These are phyloP conservation scores for Deilephila porcellus DNA, from an alignment of 2,888 invertebrate species.

Conservation along the genomic window DNA sequence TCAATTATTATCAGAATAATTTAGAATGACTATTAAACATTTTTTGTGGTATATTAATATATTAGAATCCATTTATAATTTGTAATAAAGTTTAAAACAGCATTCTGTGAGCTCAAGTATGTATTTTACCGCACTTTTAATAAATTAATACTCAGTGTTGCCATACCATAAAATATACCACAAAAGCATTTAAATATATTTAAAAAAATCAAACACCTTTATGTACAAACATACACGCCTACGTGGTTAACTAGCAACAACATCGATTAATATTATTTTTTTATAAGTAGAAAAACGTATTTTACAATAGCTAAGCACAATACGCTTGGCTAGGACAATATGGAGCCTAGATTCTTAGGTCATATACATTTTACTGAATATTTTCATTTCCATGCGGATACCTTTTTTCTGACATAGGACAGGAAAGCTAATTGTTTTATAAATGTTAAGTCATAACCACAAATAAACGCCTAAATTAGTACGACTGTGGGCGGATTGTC, in stretches of 20 bases:
- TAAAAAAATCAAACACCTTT: constrained; percentile 23
- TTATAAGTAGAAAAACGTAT: constrained; percentile 37
- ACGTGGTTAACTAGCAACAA: constrained; percentile 43
- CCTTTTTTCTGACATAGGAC: too few species aligned
- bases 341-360: neutral
- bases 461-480: too few species aligned
- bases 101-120: too few species aligned
- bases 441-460: too few species aligned
- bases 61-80: too few species aligned
- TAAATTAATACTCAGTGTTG: neutral
- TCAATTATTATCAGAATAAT: neutral
- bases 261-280: constrained; percentile 43
- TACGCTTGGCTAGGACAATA: constrained; percentile 8
- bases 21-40: neutral
- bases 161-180: constrained; percentile 6
- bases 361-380: neutral
- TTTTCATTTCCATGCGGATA: neutral
- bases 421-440: too few species aligned
- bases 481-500: neutral
- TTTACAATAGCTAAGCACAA: constrained; percentile 35
- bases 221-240: constrained; percentile 43
- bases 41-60: constrained; percentile 1
- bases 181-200: neutral
- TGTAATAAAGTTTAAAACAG: too few species aligned
- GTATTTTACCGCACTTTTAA: neutral